phyloP scores from a whole-genome alignment of 64 coral and sea anemone species.

The Pocillopora damicornis region DNA sequence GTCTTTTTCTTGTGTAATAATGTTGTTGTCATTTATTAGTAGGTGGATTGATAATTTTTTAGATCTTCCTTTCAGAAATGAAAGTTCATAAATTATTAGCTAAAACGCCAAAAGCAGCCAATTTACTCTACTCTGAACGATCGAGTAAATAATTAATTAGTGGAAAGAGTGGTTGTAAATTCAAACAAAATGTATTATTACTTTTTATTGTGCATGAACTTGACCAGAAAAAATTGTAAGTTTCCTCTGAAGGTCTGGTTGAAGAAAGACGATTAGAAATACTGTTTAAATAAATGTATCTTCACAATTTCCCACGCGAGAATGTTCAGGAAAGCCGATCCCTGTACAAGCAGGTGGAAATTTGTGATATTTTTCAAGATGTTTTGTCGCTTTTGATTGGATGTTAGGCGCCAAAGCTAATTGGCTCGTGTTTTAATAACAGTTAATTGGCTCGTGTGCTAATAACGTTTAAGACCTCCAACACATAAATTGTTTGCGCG shows the following conservation, averaged over 20 bases:
- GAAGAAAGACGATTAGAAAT: not conserved
- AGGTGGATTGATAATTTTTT: constrained; percentile 19
- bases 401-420: constrained; percentile 5
- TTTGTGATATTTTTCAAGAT: not conserved
- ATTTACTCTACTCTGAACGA: constrained; percentile 15
- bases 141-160: constrained; percentile 25
- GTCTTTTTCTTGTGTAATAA: not conserved
- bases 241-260: not conserved
- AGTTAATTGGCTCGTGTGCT: constrained; percentile 28
- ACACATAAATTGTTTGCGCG: constrained; percentile 27
- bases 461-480: constrained; percentile 30
- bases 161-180: not conserved
- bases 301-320: not conserved
- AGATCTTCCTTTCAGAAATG: constrained; percentile 9
- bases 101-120: constrained; percentile 32
- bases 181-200: not conserved
- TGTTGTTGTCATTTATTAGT: constrained; percentile 4
- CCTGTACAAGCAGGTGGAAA: constrained; percentile 19
- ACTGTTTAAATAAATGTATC: not conserved
- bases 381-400: constrained; percentile 27
- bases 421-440: constrained; percentile 27
- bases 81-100: constrained; percentile 44
- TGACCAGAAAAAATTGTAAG: not conserved
- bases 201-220: not conserved
- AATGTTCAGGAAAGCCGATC: not conserved